Evolutionary conservation across 2,113 vertebrate genomes (phyloP), one percentile per base, ranked within the genome.

Genomic region (Tursiops truncatus): DNA sequence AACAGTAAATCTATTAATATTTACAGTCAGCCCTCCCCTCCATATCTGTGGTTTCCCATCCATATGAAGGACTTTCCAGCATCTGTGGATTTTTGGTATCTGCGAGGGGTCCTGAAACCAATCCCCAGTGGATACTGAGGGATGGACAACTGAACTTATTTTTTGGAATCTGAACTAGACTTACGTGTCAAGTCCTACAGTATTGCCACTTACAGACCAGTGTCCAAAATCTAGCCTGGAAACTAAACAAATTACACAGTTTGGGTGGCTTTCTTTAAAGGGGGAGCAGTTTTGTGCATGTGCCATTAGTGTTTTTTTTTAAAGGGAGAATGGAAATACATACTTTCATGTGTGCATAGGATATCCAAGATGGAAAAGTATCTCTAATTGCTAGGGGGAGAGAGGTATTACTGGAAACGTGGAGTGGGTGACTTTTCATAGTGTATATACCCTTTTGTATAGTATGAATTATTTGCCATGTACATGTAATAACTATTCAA

Each of bases 151-250:
- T 67, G 28, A 71, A 28, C 23, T 95, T 89, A 62, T 21, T 17
- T 96, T 95, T 95, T 77, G 33, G 81, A 79, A 73, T n/a, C 38
- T 73, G 80, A 71, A 44, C 50, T 92, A 74, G 31, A n/a, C 38
- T 65, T 84, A 67, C 73, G 11, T 89, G 21, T 94, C 41, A 31
- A 62, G 31, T 74, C 38, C 79, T 95, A 38, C 44, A 95, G 21
- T 79, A 62, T 47, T 77, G 56, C 38, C 8, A 33, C 20, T 91
- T 96, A 12, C 8, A 91, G 50, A 62, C 44, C 38, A 80, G 58
- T 47, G 65, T 44, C 58, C 17, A 79, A 53, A 91, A 58, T 95
- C 58, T 85, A 81, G 38, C 83, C 9, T 94, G 36, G 41, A 94
- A 95, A 74, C 12, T 21, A 87, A 47, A 93, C 74, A 6, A 63